phyloP scores from a whole-genome alignment of 2,888 invertebrate genomes.

The Drosophila kuntzei region DNA sequence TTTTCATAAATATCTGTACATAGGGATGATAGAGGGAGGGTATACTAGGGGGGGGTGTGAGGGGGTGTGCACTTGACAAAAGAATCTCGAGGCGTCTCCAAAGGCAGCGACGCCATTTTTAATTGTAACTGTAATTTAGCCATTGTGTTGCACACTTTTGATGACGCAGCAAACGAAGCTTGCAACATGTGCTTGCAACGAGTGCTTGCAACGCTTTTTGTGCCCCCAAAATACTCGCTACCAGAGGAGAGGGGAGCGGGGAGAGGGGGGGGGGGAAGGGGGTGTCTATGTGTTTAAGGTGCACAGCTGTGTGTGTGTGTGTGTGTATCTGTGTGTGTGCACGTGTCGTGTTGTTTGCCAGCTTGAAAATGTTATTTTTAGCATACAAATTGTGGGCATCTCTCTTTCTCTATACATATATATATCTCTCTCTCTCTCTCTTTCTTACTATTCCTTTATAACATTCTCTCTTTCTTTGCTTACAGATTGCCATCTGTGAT shows the following conservation, averaged over 20 bases:
- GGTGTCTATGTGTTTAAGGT: slow-evolving; percentile 11
- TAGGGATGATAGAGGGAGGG: not conserved
- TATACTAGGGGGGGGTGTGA: not conserved
- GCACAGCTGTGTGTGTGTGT: slow-evolving; percentile 16
- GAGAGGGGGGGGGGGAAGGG: not conserved
- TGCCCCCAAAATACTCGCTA: slow-evolving; percentile 17
- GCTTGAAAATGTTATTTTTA: slow-evolving; percentile 64
- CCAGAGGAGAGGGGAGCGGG: no score
- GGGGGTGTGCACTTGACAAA: slow-evolving; percentile 36
- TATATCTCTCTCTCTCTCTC: not conserved
- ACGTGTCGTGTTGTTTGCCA: slow-evolving; percentile 24
- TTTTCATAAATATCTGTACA: slow-evolving; percentile 24
- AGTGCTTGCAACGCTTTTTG: slow-evolving; percentile 5
- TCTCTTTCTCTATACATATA: slow-evolving; percentile 10
- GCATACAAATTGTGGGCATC: slow-evolving; percentile 46
- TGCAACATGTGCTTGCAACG: slow-evolving; percentile 5
- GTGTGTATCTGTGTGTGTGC: slow-evolving; percentile 16
- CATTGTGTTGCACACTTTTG: slow-evolving; percentile 72
- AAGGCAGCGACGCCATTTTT: slow-evolving; percentile 70
- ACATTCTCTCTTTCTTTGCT: slow-evolving; percentile 53
- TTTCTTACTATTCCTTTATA: not conserved
- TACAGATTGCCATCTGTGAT: slow-evolving; percentile 93
- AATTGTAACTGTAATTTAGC: slow-evolving; percentile 81
- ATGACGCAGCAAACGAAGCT: slow-evolving; percentile 44
- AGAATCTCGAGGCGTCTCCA: slow-evolving; percentile 42